A percentile compares a stretch with the other conserved stretches of the same genome.
Conservation (phyloP, 2,113 vertebrate species). For the Thamnaconus septentrionalis region DNA sequence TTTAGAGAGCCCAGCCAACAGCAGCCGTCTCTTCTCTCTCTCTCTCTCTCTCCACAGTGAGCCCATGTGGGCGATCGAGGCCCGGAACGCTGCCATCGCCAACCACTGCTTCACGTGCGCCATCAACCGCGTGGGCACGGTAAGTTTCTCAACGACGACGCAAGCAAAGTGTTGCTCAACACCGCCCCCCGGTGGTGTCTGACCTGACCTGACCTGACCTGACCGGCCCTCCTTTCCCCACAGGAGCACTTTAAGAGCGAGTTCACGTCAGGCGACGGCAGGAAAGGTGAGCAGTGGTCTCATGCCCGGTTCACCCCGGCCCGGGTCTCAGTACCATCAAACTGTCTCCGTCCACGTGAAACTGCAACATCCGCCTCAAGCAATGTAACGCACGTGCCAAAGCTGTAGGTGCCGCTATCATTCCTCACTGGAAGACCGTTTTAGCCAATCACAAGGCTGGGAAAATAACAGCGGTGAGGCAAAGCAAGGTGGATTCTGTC, state of each 20-base stretch:
- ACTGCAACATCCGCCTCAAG: too few relatives aligned
- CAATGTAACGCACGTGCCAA: too few relatives aligned
- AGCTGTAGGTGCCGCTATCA: too few relatives aligned
- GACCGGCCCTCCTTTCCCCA: slow-evolving; percentile 26
- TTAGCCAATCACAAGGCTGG: too few relatives aligned
- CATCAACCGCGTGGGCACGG: slow-evolving; percentile 93
- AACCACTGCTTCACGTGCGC: slow-evolving; percentile 95
- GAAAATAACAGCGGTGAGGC: too few relatives aligned
- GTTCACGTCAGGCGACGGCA: slow-evolving; percentile 94
- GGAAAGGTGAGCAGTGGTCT: slow-evolving; percentile 76
- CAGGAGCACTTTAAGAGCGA: slow-evolving; percentile 91
- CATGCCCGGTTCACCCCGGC: too few relatives aligned
- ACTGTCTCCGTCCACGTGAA: too few relatives aligned
- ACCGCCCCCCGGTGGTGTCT: background rate
- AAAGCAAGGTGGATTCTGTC: too few relatives aligned
- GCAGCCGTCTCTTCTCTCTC: background rate
- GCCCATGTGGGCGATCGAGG: slow-evolving; percentile 92
- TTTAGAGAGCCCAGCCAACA: background rate
- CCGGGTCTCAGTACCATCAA: too few relatives aligned
- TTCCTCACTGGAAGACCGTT: too few relatives aligned
- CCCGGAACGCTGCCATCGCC: slow-evolving; percentile 93
- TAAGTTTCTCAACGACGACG: slow-evolving; percentile 55
- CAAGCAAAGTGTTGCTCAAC: slow-evolving; percentile 30
- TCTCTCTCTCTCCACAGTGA: slow-evolving; percentile 77
- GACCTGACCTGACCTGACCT: background rate